A percentile compares a stretch with the other conserved stretches of the same genome.
Conservation (phyloP, 2,888 invertebrate species). For the Lasiommata megera region DNA sequence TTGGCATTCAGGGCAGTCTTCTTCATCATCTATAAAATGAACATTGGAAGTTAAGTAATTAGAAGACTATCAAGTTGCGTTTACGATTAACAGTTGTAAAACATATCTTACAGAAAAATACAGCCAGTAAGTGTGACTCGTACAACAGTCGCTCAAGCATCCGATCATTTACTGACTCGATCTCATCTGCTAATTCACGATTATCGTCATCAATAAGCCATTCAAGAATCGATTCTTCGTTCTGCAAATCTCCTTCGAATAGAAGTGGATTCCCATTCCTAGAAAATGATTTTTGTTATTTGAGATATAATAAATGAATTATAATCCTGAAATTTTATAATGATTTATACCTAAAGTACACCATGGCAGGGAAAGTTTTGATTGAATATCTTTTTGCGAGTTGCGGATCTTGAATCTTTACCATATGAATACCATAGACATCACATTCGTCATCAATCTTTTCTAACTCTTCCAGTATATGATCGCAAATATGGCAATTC, state of each 20-base stretch:
- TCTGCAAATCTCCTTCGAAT: conserved; percentile 95
- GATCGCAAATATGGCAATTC: conserved; percentile 95
- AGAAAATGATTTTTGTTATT: background rate
- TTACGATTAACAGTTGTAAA: background rate
- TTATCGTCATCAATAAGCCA: conserved; percentile 97
- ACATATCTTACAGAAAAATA: conserved; percentile 90
- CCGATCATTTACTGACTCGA: conserved; percentile 94
- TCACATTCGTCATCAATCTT: conserved; percentile 95
- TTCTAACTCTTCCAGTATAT: conserved; percentile 93
- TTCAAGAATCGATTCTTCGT: conserved; percentile 94
- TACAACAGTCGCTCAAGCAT: conserved; percentile 93
- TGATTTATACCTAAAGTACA: conserved; percentile 88
- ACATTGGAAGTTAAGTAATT: background rate
- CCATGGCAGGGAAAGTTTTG: conserved; percentile 95
- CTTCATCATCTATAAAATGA: conserved; percentile 83
- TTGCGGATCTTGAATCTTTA: conserved; percentile 95
- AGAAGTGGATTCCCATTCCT: conserved; percentile 94
- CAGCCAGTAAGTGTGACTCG: conserved; percentile 93
- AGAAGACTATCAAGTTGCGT: background rate
- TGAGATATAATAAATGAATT: background rate
- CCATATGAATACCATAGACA: conserved; percentile 95
- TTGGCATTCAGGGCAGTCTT: conserved; percentile 94
- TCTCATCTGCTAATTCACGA: conserved; percentile 95
- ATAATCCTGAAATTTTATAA: background rate
- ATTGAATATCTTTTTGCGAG: conserved; percentile 96